Base-by-base conservation (phyloP, 2,888 invertebrate genomes). In the Ennomos quercinarius region DNA sequence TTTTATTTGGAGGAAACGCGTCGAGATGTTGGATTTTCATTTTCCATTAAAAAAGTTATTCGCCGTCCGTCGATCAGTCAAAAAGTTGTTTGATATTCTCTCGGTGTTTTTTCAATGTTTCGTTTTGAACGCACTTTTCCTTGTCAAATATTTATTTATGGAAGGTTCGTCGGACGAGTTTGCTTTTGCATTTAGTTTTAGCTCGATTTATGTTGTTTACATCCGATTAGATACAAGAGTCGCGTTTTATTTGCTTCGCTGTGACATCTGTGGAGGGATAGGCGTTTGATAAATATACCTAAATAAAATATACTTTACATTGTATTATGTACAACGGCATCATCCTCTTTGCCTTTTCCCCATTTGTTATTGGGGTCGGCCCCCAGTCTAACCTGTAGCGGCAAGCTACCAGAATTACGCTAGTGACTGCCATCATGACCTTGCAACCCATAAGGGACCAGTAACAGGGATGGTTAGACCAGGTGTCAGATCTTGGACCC, bases 111-210 rank as follows among this genome's bases (percentile, higher is more conserved):
- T 73, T 73, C 72, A 68, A 72, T 77, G 70, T 74, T 80, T 79
- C 77, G 71, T 77, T 77, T 66, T 69, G 64, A 65, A 53, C 42
- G 43, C 57, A 66, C 66, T 72, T 74, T 76, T 78, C 66, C 75
- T 76, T 75, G 71, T 76, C 72, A 73, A 77, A 76, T 70, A 67
- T 75, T 78, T 75, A 77, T 80, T 78, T 81, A 80, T 80, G 71
- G 62, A 66, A 70, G 57, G 70, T 72, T 72, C 68, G 67, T 66
- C 61, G 60, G 60, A 67, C 64, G 67, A 62, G 67, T 71, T 67
- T 44, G 56, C 59, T 63, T 67, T 66, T 63, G 57, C 55, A 60
- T 59, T 63, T 64, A 55, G 61, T 62, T 68, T 41, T 54, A 44
- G 54, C 56, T 50, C 54, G 55, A 66, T 68, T 66, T 64, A 66